Percentiles rank a stretch among this genome's conserved stretches.
phyloP scores from a whole-genome alignment of 2,113 vertebrate species.

The human (Homo sapiens) region DNA sequence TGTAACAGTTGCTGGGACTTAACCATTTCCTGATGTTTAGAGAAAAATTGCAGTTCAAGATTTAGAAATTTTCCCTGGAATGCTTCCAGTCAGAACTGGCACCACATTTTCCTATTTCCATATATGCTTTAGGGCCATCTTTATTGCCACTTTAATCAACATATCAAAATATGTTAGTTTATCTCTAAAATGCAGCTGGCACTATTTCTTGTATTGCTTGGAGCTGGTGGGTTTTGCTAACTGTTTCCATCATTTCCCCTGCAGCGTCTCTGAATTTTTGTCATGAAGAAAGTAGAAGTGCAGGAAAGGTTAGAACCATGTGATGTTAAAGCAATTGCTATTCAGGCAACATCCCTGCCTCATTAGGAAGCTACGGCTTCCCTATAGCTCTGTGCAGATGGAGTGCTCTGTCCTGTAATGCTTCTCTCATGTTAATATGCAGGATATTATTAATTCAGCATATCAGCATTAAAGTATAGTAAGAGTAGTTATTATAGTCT shows the following conservation, averaged over 20 bases:
- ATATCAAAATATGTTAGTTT: background rate
- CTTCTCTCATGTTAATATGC: background rate
- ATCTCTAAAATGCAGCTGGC: background rate
- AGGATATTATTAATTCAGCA: background rate
- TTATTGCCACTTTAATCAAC: background rate
- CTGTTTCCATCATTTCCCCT: background rate
- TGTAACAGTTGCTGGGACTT: background rate
- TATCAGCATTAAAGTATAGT: background rate
- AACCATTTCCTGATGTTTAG: background rate
- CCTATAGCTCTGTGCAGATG: background rate
- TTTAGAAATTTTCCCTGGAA: background rate
- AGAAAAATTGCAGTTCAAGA: background rate
- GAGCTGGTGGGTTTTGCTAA: background rate
- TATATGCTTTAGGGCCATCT: fast-evolving
- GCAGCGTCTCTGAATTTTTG: background rate
- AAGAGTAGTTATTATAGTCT: background rate
- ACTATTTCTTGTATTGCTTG: background rate
- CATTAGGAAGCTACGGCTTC: background rate
- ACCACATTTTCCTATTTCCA: background rate
- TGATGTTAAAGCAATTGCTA: background rate
- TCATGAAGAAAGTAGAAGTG: no score
- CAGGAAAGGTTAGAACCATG: background rate
- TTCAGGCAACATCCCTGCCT: background rate
- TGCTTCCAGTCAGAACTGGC: background rate
- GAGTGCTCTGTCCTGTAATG: background rate